These are phyloP conservation scores for Botia kubotai DNA, from an alignment of 2,797 vertebrate genomes.

Conservation along the genomic window DNA sequence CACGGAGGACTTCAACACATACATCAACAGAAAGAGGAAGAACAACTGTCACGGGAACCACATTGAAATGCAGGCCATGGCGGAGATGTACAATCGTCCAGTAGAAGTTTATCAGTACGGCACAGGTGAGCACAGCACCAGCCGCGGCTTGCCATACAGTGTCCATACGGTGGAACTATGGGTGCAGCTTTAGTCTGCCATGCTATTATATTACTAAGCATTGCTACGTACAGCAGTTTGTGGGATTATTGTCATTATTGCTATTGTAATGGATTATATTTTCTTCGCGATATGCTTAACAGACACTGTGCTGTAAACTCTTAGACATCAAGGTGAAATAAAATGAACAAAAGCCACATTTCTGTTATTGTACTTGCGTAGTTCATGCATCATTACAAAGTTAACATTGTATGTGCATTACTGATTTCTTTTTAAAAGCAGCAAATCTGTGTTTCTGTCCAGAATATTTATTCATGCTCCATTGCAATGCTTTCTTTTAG, in stretches of 20 bases:
- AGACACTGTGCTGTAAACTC: too few species aligned
- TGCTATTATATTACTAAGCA: too few species aligned
- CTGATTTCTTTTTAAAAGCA: background rate
- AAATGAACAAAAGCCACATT: background rate
- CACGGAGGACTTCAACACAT: constrained; percentile 94
- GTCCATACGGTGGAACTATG: background rate
- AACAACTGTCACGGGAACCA: constrained; percentile 96
- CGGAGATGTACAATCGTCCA: constrained; percentile 94
- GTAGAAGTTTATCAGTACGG: constrained; percentile 94
- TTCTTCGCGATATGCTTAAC: background rate
- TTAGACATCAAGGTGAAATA: background rate
- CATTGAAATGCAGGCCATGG: constrained; percentile 97
- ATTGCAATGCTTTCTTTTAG: constrained; percentile 64
- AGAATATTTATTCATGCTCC: background rate
- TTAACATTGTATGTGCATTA: background rate
- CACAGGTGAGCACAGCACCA: constrained; percentile 77
- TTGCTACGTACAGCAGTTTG: too few species aligned
- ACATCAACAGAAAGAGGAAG: constrained; percentile 95
- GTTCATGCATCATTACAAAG: background rate
- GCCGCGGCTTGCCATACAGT: too few species aligned
- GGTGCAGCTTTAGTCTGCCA: background rate
- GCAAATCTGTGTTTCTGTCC: too few species aligned
- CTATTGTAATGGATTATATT: constrained; percentile 2
- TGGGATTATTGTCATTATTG: background rate
- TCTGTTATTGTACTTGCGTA: background rate